Conservation (phyloP, 2,797 vertebrate genomes). For the Lateolabrax maculatus region DNA sequence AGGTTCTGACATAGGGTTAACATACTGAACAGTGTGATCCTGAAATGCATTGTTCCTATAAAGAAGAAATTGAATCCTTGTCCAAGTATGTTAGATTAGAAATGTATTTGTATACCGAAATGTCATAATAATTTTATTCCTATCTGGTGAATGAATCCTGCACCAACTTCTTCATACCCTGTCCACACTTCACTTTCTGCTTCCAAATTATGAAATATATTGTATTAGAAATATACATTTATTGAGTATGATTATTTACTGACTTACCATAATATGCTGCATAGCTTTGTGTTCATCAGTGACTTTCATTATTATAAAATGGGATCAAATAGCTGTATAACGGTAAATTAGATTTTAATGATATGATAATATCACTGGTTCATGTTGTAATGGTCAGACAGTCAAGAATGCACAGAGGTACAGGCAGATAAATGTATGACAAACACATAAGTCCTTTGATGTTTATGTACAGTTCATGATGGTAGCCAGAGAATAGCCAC, state of each 20-base stretch:
- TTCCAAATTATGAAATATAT: conserved; percentile 5
- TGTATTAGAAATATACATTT: not conserved
- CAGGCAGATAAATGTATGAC: not conserved
- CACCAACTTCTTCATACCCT: conserved; percentile 2
- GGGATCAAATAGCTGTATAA: not conserved
- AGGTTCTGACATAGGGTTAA: conserved; percentile 57
- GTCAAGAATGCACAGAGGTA: not conserved
- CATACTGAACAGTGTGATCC: conserved; percentile 37
- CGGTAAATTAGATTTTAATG: not conserved
- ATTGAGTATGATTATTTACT: not conserved
- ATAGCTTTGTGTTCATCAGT: not conserved
- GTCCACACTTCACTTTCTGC: not conserved
- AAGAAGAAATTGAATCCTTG: conserved; percentile 2
- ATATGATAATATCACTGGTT: not conserved
- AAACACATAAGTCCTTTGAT: conserved; percentile 6
- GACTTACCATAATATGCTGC: not conserved
- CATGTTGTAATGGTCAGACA: not conserved
- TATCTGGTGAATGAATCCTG: conserved; percentile 9
- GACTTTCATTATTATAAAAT: not conserved
- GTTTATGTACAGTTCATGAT: conserved; percentile 5
- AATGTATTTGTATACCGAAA: conserved; percentile 15
- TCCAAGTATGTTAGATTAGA: conserved; percentile 1
- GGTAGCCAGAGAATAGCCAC: conserved; percentile 11
- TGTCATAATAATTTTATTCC: not conserved
- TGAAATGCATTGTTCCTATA: conserved; percentile 10